Evolutionary conservation across 2,113 vertebrate genomes (phyloP), one percentile per base, ranked within the genome.

Genomic region (Rattus rattus): DNA sequence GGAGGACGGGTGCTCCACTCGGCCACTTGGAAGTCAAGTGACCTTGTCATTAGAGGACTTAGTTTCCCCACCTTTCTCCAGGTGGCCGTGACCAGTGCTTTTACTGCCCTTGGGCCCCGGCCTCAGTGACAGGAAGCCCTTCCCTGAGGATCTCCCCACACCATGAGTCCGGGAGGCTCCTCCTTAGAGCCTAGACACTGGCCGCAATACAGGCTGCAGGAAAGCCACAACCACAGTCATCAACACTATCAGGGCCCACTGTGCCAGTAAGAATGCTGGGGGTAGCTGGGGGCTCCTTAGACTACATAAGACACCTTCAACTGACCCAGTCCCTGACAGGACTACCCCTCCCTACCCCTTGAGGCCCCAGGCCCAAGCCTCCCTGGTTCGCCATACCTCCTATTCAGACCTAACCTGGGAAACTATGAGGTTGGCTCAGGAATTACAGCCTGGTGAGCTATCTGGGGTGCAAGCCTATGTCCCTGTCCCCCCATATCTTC

Each of bases 81-180:
- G 11, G 83, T 24, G 28, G 56, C 72, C 1, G 7, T 19, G 33
- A 24, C 0, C 24, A 24, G 5, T 5, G 4, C 43, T 20, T 22
- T 49, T 14, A 24, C 22, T 39, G 7, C 9, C 1, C 14, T 9
- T 2, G 39, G 17, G 39, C 16, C 88, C n/a, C 16, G 7, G 20
- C 4, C 26, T 61, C 69, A 10, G 1, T 16, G 63, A 69, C 49
- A 11, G 2, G 14, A 91, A 2, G 22, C 24, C 7, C 2, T 3
- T 39, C 6, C 56, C 63, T 6, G 20, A 47, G 36, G 59, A 28
- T 16, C 28, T 49, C 69, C 43, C 33, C 39, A 8, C 1, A 0
- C 39, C 1, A 2, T 0, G 16, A 59, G 47, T 22, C 1, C 22
- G 0, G 0, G 30, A 16, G 12, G 49, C 14, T 77, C 69, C 36